These are phyloP conservation scores for Zosterops borbonicus DNA, from an alignment of 2,113 vertebrate genomes.

Conservation along the genomic window DNA sequence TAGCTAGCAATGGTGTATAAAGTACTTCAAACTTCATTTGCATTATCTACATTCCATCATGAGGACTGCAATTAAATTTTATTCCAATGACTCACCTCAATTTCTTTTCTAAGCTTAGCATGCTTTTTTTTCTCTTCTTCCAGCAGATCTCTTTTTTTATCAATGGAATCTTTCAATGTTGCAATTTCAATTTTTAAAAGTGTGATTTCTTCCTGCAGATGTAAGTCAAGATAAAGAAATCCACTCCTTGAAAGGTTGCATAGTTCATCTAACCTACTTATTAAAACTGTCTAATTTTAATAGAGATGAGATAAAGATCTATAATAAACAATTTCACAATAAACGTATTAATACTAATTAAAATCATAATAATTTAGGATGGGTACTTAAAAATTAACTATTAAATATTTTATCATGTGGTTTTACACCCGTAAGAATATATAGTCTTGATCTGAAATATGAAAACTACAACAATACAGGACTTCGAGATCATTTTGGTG, in stretches of 20 bases:
- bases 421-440: background rate
- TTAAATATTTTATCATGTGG: background rate
- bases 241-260: background rate
- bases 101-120: conserved; percentile 76
- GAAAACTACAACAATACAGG: background rate
- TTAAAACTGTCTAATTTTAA: background rate
- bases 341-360: background rate
- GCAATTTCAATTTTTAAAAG: conserved; percentile 62
- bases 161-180: conserved; percentile 55
- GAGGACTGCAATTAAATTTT: background rate
- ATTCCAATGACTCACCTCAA: conserved; percentile 69
- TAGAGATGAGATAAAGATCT: background rate
- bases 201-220: conserved; percentile 71
- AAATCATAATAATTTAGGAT: background rate
- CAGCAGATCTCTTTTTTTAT: conserved; percentile 57
- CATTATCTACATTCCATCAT: background rate
- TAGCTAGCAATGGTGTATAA: background rate
- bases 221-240: background rate
- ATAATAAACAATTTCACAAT: background rate
- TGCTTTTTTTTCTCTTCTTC: conserved; percentile 71
- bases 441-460: background rate
- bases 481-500: background rate
- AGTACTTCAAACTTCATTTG: background rate
- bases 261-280: background rate
- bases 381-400: background rate